Percentiles rank a stretch among this genome's conserved stretches.
Conservation (phyloP, 1,140 invertebrate species). For the Papilio polyxenes region DNA sequence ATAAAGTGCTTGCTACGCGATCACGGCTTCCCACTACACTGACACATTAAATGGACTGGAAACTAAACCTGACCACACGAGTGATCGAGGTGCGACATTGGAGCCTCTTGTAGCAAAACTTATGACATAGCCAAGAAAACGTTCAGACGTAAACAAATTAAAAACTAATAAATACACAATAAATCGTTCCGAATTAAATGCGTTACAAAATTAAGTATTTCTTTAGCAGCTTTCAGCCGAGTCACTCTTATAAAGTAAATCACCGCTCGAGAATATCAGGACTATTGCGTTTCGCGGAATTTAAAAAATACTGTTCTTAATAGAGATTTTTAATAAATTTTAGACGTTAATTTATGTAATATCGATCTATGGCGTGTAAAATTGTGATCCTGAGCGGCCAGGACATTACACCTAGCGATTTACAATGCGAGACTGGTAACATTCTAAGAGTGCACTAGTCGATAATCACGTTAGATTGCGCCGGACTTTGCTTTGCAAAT, state of each 20-base stretch:
- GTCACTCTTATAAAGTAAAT: conserved; percentile 42
- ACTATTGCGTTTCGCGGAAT: not conserved
- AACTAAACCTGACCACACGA: conserved; percentile 1
- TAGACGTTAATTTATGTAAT: not conserved
- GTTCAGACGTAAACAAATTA: conserved; percentile 57
- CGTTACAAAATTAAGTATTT: conserved; percentile 65
- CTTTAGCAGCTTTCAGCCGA: conserved; percentile 64
- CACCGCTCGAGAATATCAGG: conserved; percentile 21
- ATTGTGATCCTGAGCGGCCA: conserved; percentile 9
- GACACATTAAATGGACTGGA: conserved; percentile 33
- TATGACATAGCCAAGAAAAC: conserved; percentile 46
- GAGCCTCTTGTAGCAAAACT: conserved; percentile 36
- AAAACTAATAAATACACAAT: conserved; percentile 66
- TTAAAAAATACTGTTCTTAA: not conserved
- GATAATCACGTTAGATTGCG: conserved; percentile 47
- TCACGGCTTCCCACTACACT: conserved; percentile 42
- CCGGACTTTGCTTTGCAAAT: conserved; percentile 72
- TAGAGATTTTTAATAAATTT: not conserved
- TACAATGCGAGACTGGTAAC: conserved; percentile 51
- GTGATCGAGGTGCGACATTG: not conserved
- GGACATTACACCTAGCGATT: conserved; percentile 19
- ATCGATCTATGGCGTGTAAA: not conserved
- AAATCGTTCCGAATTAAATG: conserved; percentile 64
- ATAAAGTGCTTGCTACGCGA: conserved; percentile 54
- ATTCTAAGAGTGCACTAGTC: conserved; percentile 61